A percentile compares a stretch with the other conserved stretches of the same genome.
phyloP scores from a whole-genome alignment of 1,140 invertebrate genomes.

The Sitophilus oryzae region DNA sequence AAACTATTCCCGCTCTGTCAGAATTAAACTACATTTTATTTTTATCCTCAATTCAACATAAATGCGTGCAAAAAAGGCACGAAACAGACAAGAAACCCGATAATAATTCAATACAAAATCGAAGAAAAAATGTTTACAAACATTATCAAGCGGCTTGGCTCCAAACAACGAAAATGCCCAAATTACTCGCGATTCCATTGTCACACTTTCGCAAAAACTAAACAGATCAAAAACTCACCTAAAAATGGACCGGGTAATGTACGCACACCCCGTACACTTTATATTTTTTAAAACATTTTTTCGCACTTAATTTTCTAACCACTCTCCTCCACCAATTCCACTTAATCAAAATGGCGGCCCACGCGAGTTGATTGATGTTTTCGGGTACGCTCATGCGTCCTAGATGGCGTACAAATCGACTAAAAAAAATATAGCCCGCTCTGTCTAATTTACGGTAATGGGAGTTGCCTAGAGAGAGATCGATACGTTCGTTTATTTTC shows the following conservation, averaged over 20 bases:
- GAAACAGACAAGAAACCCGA: not conserved
- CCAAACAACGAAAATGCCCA: no score
- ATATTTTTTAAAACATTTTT: conserved; percentile 5
- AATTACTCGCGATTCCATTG: no score
- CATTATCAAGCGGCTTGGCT: conserved; percentile 24
- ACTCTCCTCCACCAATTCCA: conserved; percentile 29
- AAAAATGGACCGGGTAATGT: no score
- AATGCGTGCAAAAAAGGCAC: not conserved
- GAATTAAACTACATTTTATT: conserved; percentile 23
- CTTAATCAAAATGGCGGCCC: conserved; percentile 41
- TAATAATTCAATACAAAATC: not conserved
- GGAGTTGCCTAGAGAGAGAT: no score
- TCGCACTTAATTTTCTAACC: not conserved
- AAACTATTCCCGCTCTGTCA: conserved; percentile 32
- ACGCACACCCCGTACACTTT: no score
- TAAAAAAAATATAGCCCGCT: no score
- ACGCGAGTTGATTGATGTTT: conserved; percentile 31
- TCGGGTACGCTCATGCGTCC: not conserved
- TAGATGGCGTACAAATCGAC: no score
- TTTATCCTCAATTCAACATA: conserved; percentile 3
- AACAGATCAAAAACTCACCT: no score
- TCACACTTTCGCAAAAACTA: no score
- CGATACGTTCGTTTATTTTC: no score
- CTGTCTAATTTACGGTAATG: no score
- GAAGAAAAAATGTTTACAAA: conserved; percentile 28